Base-by-base conservation (phyloP, 2,797 vertebrate genomes). In the Pelodytes ibericus region DNA sequence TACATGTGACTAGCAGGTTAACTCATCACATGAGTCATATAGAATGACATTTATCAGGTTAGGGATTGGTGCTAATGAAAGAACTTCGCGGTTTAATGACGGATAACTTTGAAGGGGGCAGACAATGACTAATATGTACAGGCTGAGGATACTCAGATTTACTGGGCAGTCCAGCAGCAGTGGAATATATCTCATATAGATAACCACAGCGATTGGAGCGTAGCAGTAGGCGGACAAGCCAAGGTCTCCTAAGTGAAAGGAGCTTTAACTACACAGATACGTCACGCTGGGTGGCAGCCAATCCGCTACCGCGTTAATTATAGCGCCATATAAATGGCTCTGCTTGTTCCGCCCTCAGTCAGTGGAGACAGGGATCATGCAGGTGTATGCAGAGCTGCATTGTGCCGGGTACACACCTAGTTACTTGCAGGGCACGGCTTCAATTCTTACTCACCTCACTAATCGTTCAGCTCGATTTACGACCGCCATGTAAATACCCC, bases 261-360 rank as follows among this genome's bases (percentile, higher is more conserved):
- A n/a, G n/a, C n/a, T n/a, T n/a, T n/a, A n/a, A n/a, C n/a, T n/a
- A n/a, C n/a, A n/a, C n/a, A n/a, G n/a, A n/a, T n/a, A 72, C 22
- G 33, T 63, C 59, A 72, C 24, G 4, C 1, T 18, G 29, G 10
- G 20, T 6, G 22, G 27, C 9, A 44, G 18, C 71, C 71, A 72
- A 72, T 72, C 16, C n/a, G 71, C 27, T 11, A 0, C 2, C 47
- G 20, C n/a, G 44, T 15, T 72, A 72, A 53, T 25, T 61, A 72
- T 72, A 72, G 71, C 44, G 8, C 22, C 51, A 51, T 72, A 72
- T 72, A 72, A 24, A 53, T 36, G 29, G 15, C 6, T 5, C 1
- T n/a, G 29, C 59, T 9, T 11, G n/a, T 18, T 13, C 24, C n/a
- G 33, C 36, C 53, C n/a, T 11, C 22, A 18, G 51, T 41, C 67